Percentiles rank a stretch among this genome's conserved stretches.
Evolutionary conservation across 2,888 invertebrate genomes (phyloP).

Genomic region (Tolmerus cingulatus): DNA sequence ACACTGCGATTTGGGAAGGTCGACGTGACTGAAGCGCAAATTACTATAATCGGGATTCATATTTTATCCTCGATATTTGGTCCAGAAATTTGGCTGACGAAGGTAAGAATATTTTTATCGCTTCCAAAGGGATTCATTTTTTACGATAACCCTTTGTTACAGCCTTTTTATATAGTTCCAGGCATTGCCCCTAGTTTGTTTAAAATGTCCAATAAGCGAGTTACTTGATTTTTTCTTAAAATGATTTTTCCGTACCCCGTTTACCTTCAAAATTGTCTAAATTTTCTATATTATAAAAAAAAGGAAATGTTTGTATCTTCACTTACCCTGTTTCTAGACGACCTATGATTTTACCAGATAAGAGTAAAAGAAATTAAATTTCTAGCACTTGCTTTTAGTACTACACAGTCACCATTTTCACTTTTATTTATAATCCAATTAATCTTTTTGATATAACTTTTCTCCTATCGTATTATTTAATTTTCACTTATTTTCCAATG

Average conservation of each 20-base stretch:
- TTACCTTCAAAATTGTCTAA: background rate
- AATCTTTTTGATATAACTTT: background rate
- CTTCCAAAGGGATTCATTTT: background rate
- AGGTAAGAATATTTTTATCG: constrained; percentile 65
- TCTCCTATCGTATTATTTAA: background rate
- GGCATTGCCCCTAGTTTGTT: constrained; percentile 15
- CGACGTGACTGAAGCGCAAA: constrained; percentile 98
- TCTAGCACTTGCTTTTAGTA: background rate
- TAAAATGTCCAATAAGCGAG: background rate
- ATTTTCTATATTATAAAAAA: background rate
- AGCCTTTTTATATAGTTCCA: constrained; percentile 4
- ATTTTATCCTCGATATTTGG: constrained; percentile 88
- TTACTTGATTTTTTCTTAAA: background rate
- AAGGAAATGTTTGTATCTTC: background rate
- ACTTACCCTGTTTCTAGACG: background rate
- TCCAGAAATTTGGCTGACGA: constrained; percentile 82
- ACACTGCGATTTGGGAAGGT: constrained; percentile 88
- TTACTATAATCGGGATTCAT: constrained; percentile 89
- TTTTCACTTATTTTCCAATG: background rate
- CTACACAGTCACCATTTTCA: background rate
- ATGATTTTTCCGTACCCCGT: background rate
- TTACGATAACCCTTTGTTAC: background rate
- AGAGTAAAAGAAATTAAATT: background rate
- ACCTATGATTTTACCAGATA: background rate
- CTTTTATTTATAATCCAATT: background rate